Evolutionary conservation across 1,140 invertebrate genomes (phyloP), one percentile per base, ranked within the genome.

Genomic region (Drosophila sucinea): DNA sequence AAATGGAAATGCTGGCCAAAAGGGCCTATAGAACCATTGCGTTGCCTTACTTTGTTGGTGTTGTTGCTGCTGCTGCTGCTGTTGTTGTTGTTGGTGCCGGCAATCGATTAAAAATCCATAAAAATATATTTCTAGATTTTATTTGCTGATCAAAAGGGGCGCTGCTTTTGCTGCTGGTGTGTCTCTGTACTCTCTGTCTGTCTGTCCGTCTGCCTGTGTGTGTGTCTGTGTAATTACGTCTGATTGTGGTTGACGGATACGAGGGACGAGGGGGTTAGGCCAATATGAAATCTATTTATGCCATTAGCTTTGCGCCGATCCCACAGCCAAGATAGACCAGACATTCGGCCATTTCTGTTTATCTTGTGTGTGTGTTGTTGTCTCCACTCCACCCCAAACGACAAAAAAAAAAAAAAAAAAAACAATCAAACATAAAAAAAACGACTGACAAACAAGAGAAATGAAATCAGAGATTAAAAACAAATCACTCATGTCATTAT

Each of bases 111-210:
- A 89, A 89, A 89, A 90, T 89, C 84, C 84, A 89, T 89, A 89
- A 89, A 89, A 89, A 84, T 89, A 89, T 90, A 89, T 89, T 89
- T 90, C 85, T 89, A 89, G 84, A 89, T 89, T 84, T 89, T 84
- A 84, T 89, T 87, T 89, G 78, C 81, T 84, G 84, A 89, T 89
- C 85, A 40, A 74, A 82, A 41, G 30, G 64, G 57, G 54, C 64
- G 23, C 23, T 51, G 44, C 44, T 25, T 17, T 23, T 51, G 35
- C 35, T 38, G 35, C 35, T 30, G 30, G 30, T 23, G 23, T 47
- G 23, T 47, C 44, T 47, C 44, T 41, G 40, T 41, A n/a, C 66
- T 44, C 61, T 60, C 60, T 38, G 11, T 44, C 41, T 55, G 55
- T 69, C 47, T 62, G 55, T 7, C 5, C 47, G 7, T 35, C 29